These are phyloP conservation scores for Hoplodrina ambigua DNA, from an alignment of 2,888 invertebrate species.

Conservation along the genomic window DNA sequence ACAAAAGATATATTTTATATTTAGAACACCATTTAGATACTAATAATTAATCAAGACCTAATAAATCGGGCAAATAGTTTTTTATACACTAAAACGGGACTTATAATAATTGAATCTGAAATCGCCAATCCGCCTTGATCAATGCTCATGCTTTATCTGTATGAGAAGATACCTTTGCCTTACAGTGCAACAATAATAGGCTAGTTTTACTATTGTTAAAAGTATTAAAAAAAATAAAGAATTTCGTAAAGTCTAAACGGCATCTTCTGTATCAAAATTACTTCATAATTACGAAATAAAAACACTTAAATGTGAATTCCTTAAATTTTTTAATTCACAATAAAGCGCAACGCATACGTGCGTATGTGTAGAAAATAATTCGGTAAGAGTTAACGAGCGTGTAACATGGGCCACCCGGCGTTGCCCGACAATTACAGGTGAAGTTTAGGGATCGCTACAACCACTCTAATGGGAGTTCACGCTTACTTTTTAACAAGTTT, in stretches of 20 bases:
- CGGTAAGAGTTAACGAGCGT: constrained; percentile 65
- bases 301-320: background rate
- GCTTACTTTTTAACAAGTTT: constrained; percentile 87
- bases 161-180: no score
- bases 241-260: no score
- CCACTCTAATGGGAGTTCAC: constrained; percentile 80
- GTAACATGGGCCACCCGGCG: constrained; percentile 55
- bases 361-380: constrained; percentile 59
- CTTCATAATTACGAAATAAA: constrained; percentile 24
- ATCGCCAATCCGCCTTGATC: no score
- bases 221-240: no score
- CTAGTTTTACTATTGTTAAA: no score
- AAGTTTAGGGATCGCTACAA: constrained; percentile 73
- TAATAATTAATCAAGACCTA: background rate
- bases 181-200: no score
- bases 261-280: no score
- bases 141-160: no score
- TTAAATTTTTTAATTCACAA: constrained; percentile 9
- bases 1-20: no score
- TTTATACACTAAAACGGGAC: background rate
- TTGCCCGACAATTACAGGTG: constrained; percentile 73
- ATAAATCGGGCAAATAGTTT: background rate
- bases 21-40: background rate
- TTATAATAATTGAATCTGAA: no score
- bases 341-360: constrained; percentile 30